phyloP scores from a whole-genome alignment of 2,113 vertebrate species.

The Zosterops hypoxanthus region DNA sequence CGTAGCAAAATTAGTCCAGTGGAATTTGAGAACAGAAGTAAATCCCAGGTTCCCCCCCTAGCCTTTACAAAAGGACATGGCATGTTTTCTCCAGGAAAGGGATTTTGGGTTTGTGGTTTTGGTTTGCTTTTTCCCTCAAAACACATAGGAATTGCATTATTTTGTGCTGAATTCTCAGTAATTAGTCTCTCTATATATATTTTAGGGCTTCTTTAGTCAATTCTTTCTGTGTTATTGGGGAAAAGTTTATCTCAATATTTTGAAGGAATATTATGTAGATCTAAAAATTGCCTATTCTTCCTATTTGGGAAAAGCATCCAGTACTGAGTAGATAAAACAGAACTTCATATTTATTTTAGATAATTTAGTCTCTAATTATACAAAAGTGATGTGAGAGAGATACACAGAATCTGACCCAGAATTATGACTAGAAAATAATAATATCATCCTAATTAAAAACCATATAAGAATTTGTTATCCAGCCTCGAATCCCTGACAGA shows the following conservation, averaged over 20 bases:
- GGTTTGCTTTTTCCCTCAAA: not conserved
- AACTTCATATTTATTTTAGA: slow-evolving; percentile 36
- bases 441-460: slow-evolving; percentile 41
- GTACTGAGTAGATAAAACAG: not conserved
- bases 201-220: not conserved
- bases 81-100: not conserved
- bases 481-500: slow-evolving; percentile 19
- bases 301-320: not conserved
- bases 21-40: not conserved
- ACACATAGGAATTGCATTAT: not conserved
- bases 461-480: slow-evolving; percentile 2
- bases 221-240: not conserved
- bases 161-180: not conserved
- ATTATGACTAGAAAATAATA: slow-evolving; percentile 41
- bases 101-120: not conserved
- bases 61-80: not conserved
- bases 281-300: not conserved
- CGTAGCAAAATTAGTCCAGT: not conserved
- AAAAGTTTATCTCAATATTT: not conserved
- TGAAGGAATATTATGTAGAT: not conserved
- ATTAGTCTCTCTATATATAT: not conserved
- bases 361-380: slow-evolving; percentile 36
- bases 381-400: slow-evolving; percentile 7
- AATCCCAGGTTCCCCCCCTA: not conserved
- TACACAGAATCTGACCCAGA: slow-evolving; percentile 9